phyloP scores from a whole-genome alignment of 2,113 vertebrate species.

The Paracanthobrama guichenoti region DNA sequence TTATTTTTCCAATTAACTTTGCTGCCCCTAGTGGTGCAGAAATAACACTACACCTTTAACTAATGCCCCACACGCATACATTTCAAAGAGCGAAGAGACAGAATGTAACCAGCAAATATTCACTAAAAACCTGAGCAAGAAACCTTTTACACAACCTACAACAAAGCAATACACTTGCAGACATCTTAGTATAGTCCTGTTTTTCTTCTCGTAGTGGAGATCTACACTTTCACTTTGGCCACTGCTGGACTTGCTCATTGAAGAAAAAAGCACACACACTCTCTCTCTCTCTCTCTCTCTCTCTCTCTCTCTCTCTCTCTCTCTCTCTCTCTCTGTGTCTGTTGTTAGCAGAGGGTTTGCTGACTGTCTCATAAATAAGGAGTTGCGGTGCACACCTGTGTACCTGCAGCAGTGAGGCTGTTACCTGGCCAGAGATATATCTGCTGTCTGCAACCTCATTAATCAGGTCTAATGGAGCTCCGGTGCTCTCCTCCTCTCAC shows the following conservation, averaged over 20 bases:
- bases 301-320: not conserved
- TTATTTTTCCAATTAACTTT: not conserved
- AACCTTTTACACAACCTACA: conserved; percentile 56
- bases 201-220: not conserved
- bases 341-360: conserved; percentile 44
- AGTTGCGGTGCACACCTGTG: conserved; percentile 68
- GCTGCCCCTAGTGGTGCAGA: not conserved
- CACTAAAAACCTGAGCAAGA: conserved; percentile 58
- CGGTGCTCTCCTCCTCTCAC: conserved; percentile 6
- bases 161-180: not conserved
- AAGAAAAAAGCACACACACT: not conserved
- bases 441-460: conserved; percentile 64
- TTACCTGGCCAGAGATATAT: conserved; percentile 60
- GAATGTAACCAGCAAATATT: not conserved
- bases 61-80: not conserved
- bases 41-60: not conserved
- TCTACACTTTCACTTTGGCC: not conserved
- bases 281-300: not conserved
- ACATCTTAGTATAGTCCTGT: not conserved
- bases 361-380: conserved; percentile 62
- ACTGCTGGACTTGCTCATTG: conserved; percentile 8
- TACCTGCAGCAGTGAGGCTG: conserved; percentile 53
- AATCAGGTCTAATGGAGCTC: conserved; percentile 66
- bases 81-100: not conserved
- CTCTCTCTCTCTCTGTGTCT: conserved; percentile 32